Base-by-base conservation (phyloP, 2,797 vertebrate genomes). In the Balearica regulorum region DNA sequence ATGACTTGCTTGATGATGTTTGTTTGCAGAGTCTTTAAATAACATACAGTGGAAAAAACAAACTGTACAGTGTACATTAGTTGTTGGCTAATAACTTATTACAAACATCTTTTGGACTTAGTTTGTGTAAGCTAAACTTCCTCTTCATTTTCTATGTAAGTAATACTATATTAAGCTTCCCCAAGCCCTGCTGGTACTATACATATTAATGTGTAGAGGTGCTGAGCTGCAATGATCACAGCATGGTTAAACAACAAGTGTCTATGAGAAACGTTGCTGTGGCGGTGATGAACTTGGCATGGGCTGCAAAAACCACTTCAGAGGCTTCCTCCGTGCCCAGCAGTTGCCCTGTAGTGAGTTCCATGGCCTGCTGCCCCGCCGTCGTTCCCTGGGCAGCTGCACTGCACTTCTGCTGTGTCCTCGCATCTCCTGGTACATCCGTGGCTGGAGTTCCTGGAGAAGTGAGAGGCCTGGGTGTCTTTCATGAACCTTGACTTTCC, bases 11-110 rank as follows among this genome's bases (percentile, higher is more conserved):
- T 61, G 58, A 54, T 88, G 54, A 31, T 83, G 65, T 93, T 94
- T 93, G 87, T 87, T 94, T 95, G 58, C 65, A 31, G 46, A 73
- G 69, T 57, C 72, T 94, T 89, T 95, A 92, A 95, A 89, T 87
- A 93, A 83, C 13, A 1, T 69, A 70, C 65, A 72, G 37, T 87
- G 89, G 87, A 54, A 83, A 89, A 95, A 29, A 95, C 35, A 53
- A 60, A 78, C 65, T 71, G 65, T 57, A 57, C 48, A 16, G 31
- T 58, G 46, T 58, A 41, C 66, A 25, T 69, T 83, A 62, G 57
- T 61, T 91, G 7, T 81, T 89, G 84, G 75, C 86, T 80, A 71
- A 93, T 83, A 73, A 73, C 54, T n/a, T 92, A 29, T 17, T 82
- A 31, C 55, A 73, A 39, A 51, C 79, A n/a, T 28, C 66, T 92